These are phyloP conservation scores for Gymnarchus niloticus DNA, from an alignment of 2,113 vertebrate species.

Conservation along the genomic window DNA sequence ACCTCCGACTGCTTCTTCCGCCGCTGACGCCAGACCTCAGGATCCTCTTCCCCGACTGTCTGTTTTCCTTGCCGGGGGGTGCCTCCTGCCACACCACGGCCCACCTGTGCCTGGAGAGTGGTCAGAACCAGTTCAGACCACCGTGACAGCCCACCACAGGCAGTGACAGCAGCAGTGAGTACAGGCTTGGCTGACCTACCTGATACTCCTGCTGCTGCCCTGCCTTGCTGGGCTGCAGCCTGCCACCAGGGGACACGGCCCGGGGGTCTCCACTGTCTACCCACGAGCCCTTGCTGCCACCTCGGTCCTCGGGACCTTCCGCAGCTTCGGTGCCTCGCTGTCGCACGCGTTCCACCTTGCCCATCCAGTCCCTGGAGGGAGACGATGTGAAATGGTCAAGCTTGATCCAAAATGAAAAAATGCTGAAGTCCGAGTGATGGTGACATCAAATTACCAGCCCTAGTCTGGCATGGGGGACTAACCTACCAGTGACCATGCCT, in stretches of 20 bases:
- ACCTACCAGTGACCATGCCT: too few relatives aligned
- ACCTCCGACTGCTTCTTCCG: slow-evolving; percentile 84
- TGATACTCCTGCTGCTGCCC: slow-evolving; percentile 69
- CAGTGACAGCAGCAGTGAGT: neutral
- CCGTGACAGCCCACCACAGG: neutral
- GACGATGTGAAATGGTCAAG: neutral
- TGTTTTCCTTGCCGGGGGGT: slow-evolving; percentile 49
- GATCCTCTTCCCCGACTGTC: slow-evolving; percentile 69
- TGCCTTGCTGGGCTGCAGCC: slow-evolving; percentile 64
- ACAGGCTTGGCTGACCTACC: slow-evolving; percentile 54
- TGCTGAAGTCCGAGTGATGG: too few relatives aligned
- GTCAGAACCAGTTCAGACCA: neutral
- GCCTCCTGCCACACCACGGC: slow-evolving; percentile 35
- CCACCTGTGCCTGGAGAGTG: slow-evolving; percentile 37
- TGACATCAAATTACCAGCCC: too few relatives aligned
- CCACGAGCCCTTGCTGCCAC: slow-evolving; percentile 55
- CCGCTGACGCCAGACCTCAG: slow-evolving; percentile 91
- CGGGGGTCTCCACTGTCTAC: slow-evolving; percentile 56
- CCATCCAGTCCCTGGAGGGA: slow-evolving; percentile 62
- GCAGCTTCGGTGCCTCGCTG: slow-evolving; percentile 63
- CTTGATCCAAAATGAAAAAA: too few relatives aligned
- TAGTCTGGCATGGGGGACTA: too few relatives aligned
- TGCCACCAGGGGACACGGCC: slow-evolving; percentile 56
- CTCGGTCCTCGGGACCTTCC: slow-evolving; percentile 68
- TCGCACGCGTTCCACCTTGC: slow-evolving; percentile 68